A percentile compares a stretch with the other conserved stretches of the same genome.
Evolutionary conservation across 1,140 invertebrate genomes (phyloP).

Genomic region (Caerostris extrusa): DNA sequence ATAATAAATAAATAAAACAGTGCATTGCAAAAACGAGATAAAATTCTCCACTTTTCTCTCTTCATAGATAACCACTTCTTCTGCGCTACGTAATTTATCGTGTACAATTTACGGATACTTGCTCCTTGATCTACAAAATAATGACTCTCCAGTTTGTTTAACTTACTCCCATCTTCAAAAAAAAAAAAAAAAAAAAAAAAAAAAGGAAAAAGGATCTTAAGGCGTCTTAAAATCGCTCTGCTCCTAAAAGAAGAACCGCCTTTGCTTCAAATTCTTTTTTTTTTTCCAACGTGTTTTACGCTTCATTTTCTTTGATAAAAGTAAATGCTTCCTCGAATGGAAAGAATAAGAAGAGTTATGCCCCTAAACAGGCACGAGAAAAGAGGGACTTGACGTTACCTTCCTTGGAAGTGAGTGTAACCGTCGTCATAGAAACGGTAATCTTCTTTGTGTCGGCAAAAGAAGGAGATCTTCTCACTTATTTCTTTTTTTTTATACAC

Average conservation of each 20-base stretch:
- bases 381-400: constrained; percentile 5
- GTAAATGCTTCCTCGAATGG: constrained; percentile 61
- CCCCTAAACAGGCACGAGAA: constrained; percentile 27
- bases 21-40: constrained; percentile 62
- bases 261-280: neutral
- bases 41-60: constrained; percentile 38
- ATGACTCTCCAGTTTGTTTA: constrained; percentile 70
- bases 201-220: constrained; percentile 36
- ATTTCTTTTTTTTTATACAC: neutral
- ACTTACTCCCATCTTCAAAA: constrained; percentile 46
- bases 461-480: constrained; percentile 21
- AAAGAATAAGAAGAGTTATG: constrained; percentile 63
- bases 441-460: constrained; percentile 61
- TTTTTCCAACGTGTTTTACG: constrained; percentile 52
- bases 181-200: constrained; percentile 54
- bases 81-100: constrained; percentile 65
- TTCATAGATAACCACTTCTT: constrained; percentile 50
- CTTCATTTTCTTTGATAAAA: constrained; percentile 77
- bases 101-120: constrained; percentile 65
- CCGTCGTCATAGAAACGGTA: constrained; percentile 59
- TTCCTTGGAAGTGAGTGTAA: constrained; percentile 46
- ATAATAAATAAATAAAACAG: neutral
- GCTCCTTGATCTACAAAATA: constrained; percentile 69
- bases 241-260: neutral
- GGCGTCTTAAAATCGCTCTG: constrained; percentile 71